Conservation (phyloP, 2,113 vertebrate genomes). For the Dendropsophus ebraccatus region DNA sequence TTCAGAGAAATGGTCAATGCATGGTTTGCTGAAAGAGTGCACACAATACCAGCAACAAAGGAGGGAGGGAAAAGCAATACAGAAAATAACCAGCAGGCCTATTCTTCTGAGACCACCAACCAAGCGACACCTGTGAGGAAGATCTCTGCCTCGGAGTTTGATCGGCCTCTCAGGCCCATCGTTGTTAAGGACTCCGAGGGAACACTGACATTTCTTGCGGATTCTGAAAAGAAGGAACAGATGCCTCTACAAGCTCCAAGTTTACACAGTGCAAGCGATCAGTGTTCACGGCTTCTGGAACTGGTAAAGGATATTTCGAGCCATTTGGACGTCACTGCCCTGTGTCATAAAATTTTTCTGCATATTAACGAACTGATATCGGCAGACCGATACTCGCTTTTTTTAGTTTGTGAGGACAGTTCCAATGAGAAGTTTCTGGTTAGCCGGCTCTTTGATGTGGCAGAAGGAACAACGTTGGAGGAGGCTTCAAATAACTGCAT, state of each 20-base stretch:
- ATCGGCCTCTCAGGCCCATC: constrained; percentile 92
- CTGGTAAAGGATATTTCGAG: constrained; percentile 96
- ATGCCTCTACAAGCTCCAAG: constrained; percentile 78
- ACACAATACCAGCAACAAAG: constrained; percentile 85
- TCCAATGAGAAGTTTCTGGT: constrained; percentile 94
- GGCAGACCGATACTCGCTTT: constrained; percentile 94
- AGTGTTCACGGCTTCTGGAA: constrained; percentile 89
- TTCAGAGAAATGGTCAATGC: constrained; percentile 97
- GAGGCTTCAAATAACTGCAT: constrained; percentile 92
- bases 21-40: constrained; percentile 96
- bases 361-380: constrained; percentile 94
- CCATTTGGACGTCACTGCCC: constrained; percentile 91
- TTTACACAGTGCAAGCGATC: constrained; percentile 74
- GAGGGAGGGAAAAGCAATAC: constrained; percentile 72
- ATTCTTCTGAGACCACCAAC: constrained; percentile 67
- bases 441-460: constrained; percentile 93
- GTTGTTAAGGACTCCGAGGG: constrained; percentile 93
- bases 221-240: constrained; percentile 81
- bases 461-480: constrained; percentile 94
- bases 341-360: constrained; percentile 97
- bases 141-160: constrained; percentile 96
- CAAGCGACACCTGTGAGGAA: constrained; percentile 86
- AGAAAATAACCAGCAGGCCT: constrained; percentile 67
- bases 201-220: constrained; percentile 88
- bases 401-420: constrained; percentile 95